A percentile compares a stretch with the other conserved stretches of the same genome.
Evolutionary conservation across 2,113 vertebrate species (phyloP).

Genomic region (Platysternon megacephalum): DNA sequence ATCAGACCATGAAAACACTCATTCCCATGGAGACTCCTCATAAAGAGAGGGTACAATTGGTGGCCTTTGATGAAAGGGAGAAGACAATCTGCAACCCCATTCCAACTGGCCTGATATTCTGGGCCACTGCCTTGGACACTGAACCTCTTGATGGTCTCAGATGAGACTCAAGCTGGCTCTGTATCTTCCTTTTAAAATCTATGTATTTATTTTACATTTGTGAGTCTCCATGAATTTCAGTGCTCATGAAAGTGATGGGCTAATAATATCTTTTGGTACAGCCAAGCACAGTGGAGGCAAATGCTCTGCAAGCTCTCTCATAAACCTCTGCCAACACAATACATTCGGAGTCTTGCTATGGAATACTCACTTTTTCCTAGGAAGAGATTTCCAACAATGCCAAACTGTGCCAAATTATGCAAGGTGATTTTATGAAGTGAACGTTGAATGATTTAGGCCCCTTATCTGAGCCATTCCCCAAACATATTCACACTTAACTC

Average conservation of each 20-base stretch:
- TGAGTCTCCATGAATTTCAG: slow-evolving; percentile 21
- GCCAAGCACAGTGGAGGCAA: slow-evolving; percentile 11
- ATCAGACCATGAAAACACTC: not conserved
- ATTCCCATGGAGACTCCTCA: not conserved
- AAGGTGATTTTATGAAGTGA: not conserved
- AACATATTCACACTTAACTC: not conserved
- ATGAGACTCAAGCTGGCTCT: not conserved
- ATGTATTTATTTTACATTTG: slow-evolving; percentile 24
- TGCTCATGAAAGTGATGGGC: slow-evolving; percentile 10
- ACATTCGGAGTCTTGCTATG: not conserved
- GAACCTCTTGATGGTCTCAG: not conserved
- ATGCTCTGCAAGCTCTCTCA: not conserved
- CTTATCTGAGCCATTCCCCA: not conserved
- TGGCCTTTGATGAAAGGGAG: accelerated
- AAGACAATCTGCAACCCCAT: not conserved
- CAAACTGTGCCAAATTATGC: not conserved
- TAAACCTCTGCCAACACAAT: accelerated
- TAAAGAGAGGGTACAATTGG: accelerated
- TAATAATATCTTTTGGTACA: slow-evolving; percentile 4
- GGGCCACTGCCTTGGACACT: not conserved
- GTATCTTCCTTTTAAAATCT: not conserved
- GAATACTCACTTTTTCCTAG: not conserved
- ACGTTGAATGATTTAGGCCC: not conserved
- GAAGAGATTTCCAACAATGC: accelerated
- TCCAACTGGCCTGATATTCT: not conserved